Conservation (phyloP, 2,888 invertebrate genomes). For the Tetrapedia diversipes region DNA sequence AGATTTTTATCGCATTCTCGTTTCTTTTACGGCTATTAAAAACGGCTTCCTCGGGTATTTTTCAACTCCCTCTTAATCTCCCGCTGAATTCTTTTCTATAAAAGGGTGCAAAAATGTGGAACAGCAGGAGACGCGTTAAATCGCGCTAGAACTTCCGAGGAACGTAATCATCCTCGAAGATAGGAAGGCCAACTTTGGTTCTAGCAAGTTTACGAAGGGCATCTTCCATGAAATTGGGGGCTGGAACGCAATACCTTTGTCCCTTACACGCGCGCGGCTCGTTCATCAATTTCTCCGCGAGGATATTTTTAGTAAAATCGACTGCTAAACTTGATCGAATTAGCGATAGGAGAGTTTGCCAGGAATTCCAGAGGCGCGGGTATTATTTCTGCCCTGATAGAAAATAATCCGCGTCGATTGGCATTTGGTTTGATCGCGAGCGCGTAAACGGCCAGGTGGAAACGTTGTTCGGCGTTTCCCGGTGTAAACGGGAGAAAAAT, state of each 20-base stretch:
- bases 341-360: too few relatives aligned
- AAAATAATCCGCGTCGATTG: too few relatives aligned
- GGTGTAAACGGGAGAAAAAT: background rate
- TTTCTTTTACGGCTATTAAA: background rate
- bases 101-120: background rate
- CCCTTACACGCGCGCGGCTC: background rate
- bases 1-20: background rate
- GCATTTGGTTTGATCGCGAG: too few relatives aligned
- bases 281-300: too few relatives aligned
- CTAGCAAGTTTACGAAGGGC: conserved; percentile 46
- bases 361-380: too few relatives aligned
- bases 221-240: conserved; percentile 55
- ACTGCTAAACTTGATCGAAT: too few relatives aligned
- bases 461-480: background rate
- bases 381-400: too few relatives aligned
- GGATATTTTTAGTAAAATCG: too few relatives aligned
- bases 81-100: background rate
- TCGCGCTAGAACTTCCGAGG: conserved; percentile 28
- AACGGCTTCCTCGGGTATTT: background rate
- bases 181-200: conserved; percentile 41
- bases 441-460: too few relatives aligned
- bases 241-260: conserved; percentile 19
- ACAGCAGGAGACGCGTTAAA: conserved; percentile 22
- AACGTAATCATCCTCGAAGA: conserved; percentile 33
- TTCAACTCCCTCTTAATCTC: conserved; percentile 1